Conservation (phyloP, 1,140 invertebrate species). For the Bombus impatiens region DNA sequence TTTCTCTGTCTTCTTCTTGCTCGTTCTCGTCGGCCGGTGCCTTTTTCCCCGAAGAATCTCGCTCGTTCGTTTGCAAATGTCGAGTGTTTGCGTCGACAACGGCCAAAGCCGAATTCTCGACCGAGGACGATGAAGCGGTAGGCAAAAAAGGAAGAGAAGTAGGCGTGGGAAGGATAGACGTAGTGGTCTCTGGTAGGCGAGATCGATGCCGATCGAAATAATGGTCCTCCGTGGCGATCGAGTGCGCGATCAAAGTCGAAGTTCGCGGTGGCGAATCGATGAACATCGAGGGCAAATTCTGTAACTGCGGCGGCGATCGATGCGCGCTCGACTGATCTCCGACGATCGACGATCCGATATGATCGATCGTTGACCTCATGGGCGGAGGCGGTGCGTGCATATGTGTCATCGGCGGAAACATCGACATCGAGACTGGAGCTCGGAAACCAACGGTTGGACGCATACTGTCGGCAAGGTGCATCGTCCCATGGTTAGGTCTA, state of each 20-base stretch:
- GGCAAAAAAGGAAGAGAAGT: conserved; percentile 3
- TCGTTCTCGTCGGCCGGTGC: neutral
- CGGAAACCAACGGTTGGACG: conserved; percentile 47
- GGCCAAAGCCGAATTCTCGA: neutral
- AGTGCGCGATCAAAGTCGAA: conserved; percentile 33
- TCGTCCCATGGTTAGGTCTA: conserved; percentile 47
- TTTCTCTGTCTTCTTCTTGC: neutral
- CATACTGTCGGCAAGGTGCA: conserved; percentile 55
- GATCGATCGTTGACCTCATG: conserved; percentile 9
- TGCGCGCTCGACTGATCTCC: conserved; percentile 18
- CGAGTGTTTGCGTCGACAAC: neutral
- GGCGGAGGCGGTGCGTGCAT: conserved; percentile 48
- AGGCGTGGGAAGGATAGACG: conserved; percentile 7
- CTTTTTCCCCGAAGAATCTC: neutral
- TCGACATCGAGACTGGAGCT: conserved; percentile 39
- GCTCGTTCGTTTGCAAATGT: neutral
- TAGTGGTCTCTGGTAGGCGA: neutral
- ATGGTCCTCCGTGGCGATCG: conserved; percentile 11
- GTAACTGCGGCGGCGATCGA: conserved; percentile 14
- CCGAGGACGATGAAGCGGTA: neutral
- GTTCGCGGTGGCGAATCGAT: conserved; percentile 24
- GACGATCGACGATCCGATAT: neutral
- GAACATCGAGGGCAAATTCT: conserved; percentile 25
- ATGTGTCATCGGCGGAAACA: conserved; percentile 53
- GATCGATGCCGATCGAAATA: conserved; percentile 39